phyloP scores from a whole-genome alignment of 2,888 invertebrate genomes.

The Drosophila aldrichi region DNA sequence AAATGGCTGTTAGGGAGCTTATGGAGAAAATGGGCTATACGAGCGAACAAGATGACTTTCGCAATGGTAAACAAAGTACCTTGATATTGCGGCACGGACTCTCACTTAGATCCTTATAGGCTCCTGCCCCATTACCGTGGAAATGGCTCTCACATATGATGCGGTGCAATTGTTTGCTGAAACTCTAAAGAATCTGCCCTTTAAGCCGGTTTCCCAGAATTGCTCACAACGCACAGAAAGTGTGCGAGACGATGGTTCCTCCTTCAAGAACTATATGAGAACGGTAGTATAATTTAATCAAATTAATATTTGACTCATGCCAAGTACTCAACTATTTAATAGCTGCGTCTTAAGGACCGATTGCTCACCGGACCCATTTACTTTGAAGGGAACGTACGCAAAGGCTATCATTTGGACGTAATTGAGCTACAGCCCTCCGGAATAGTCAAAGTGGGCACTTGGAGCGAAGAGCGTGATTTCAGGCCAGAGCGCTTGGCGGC shows the following conservation, averaged over 20 bases:
- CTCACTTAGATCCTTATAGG: conserved; percentile 50
- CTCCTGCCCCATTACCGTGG: conserved; percentile 86
- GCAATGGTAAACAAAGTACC: conserved; percentile 65
- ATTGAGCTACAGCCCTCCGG: conserved; percentile 89
- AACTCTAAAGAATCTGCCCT: conserved; percentile 89
- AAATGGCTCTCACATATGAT: conserved; percentile 93
- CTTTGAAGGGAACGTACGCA: conserved; percentile 92
- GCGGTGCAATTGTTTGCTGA: conserved; percentile 92
- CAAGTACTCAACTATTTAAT: background rate
- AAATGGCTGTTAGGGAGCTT: conserved; percentile 86
- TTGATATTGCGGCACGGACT: background rate
- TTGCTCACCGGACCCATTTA: conserved; percentile 90
- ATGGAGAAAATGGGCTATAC: conserved; percentile 71
- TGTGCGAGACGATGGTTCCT: conserved; percentile 92
- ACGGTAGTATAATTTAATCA: conserved; percentile 59
- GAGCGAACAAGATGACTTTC: conserved; percentile 67
- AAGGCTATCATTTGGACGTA: conserved; percentile 89
- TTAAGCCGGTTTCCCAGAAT: conserved; percentile 86
- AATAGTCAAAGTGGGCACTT: conserved; percentile 89
- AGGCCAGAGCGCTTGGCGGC: conserved; percentile 86
- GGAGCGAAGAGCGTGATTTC: conserved; percentile 89
- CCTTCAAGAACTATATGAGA: conserved; percentile 91
- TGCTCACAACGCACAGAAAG: conserved; percentile 87
- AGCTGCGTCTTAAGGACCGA: conserved; percentile 69
- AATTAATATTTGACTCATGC: background rate